Percentiles rank a stretch among this genome's conserved stretches.
Conservation (phyloP, 2,797 vertebrate genomes). For the Sciaenops ocellatus region DNA sequence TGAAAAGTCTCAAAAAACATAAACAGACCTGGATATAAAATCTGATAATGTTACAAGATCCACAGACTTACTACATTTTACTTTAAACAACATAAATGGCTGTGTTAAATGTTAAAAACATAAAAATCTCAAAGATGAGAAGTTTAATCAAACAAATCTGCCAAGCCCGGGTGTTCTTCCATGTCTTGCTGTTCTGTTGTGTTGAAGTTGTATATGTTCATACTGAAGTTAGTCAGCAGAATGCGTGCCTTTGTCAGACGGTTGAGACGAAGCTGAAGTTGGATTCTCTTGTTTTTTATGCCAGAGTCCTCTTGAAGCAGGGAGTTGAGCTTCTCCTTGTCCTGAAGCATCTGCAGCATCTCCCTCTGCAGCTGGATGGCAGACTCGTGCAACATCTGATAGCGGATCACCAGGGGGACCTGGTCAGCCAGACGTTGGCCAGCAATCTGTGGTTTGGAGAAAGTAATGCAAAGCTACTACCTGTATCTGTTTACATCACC, state of each 20-base stretch:
- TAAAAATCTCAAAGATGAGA: no score
- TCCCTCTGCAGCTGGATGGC: slow-evolving; percentile 73
- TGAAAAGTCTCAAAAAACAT: not conserved
- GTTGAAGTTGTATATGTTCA: slow-evolving; percentile 55
- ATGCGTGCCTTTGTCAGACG: slow-evolving; percentile 34
- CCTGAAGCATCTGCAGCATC: slow-evolving; percentile 83
- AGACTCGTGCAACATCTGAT: slow-evolving; percentile 77
- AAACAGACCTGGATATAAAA: no score
- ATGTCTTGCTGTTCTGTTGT: not conserved
- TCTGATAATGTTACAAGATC: no score
- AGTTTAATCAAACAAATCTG: no score
- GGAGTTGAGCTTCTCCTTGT: slow-evolving; percentile 62
- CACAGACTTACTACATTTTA: no score
- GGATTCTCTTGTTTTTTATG: slow-evolving; percentile 13
- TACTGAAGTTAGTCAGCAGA: slow-evolving; percentile 44
- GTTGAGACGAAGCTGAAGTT: not conserved
- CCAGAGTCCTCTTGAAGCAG: slow-evolving; percentile 50
- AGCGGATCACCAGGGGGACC: slow-evolving; percentile 87
- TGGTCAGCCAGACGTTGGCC: slow-evolving; percentile 83
- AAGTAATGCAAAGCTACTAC: not conserved
- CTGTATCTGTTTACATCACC: not conserved
- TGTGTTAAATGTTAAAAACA: no score
- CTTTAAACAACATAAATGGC: no score
- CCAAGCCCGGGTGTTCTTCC: no score
- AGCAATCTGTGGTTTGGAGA: slow-evolving; percentile 75